These are phyloP conservation scores for Halcyon chelicuti DNA, from an alignment of 2,797 vertebrate species.

Conservation along the genomic window DNA sequence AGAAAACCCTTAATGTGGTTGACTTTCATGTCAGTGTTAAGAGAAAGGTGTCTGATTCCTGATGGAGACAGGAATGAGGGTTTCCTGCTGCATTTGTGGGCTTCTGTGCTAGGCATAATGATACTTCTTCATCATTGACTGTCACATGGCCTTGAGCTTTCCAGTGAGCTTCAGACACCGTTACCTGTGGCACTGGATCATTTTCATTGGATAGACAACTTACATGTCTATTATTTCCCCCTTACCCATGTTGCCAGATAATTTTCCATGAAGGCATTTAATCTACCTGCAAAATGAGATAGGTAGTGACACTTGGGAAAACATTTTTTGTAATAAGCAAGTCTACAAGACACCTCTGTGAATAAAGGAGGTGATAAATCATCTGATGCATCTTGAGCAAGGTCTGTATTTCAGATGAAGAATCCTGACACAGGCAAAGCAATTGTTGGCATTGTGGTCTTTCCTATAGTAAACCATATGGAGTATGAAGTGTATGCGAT, in stretches of 20 bases:
- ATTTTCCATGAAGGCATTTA: background rate
- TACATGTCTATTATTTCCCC: background rate
- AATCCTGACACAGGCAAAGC: background rate
- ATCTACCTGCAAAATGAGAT: background rate
- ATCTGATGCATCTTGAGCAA: background rate
- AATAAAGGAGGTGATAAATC: background rate
- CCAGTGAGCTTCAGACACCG: background rate
- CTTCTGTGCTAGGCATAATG: background rate
- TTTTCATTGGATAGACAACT: background rate
- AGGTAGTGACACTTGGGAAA: background rate
- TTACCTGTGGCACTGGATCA: background rate
- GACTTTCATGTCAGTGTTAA: background rate
- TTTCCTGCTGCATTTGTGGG: background rate
- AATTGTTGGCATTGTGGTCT: background rate
- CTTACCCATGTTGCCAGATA: background rate
- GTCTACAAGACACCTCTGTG: background rate
- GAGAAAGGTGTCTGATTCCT: background rate
- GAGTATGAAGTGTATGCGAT: background rate
- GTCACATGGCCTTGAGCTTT: background rate
- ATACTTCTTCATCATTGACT: background rate
- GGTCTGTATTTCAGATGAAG: background rate
- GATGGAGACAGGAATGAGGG: background rate
- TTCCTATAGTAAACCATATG: rapidly evolving
- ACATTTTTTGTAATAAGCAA: background rate
- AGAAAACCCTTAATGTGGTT: background rate